phyloP scores from a whole-genome alignment of 2,888 invertebrate species.

The Andrena fulva region DNA sequence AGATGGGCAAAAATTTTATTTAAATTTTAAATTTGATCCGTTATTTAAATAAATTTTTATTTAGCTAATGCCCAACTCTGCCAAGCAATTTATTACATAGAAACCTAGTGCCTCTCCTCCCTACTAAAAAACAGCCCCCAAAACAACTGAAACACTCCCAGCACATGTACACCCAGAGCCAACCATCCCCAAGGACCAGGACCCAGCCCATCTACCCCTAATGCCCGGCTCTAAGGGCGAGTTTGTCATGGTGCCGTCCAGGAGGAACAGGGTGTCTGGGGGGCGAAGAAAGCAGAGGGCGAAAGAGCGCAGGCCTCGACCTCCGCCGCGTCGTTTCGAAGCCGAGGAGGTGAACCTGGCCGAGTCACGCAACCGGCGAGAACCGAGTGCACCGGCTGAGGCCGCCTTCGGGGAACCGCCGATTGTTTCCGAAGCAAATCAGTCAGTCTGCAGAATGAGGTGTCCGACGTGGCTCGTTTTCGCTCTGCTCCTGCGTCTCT shows the following conservation, averaged over 20 bases:
- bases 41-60: too few relatives aligned
- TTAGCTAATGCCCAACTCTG: too few relatives aligned
- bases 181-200: background rate
- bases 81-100: too few relatives aligned
- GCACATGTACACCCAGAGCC: background rate
- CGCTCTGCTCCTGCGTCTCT: conserved; percentile 66
- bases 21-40: too few relatives aligned
- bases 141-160: too few relatives aligned
- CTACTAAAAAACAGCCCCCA: too few relatives aligned
- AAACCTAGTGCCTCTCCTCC: too few relatives aligned
- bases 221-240: conserved; percentile 4
- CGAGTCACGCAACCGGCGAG: conserved; percentile 69
- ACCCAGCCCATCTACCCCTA: background rate
- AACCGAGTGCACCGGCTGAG: conserved; percentile 57
- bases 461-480: conserved; percentile 72
- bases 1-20: too few relatives aligned
- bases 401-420: conserved; percentile 70
- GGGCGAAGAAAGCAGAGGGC: conserved; percentile 31
- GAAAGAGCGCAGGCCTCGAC: conserved; percentile 70
- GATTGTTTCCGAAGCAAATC: conserved; percentile 73
- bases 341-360: conserved; percentile 50
- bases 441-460: conserved; percentile 80
- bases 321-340: conserved; percentile 59
- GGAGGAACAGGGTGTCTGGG: background rate
- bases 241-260: background rate